Conservation (phyloP, 2,797 vertebrate species). For the Ctenopoma kingsleyae region DNA sequence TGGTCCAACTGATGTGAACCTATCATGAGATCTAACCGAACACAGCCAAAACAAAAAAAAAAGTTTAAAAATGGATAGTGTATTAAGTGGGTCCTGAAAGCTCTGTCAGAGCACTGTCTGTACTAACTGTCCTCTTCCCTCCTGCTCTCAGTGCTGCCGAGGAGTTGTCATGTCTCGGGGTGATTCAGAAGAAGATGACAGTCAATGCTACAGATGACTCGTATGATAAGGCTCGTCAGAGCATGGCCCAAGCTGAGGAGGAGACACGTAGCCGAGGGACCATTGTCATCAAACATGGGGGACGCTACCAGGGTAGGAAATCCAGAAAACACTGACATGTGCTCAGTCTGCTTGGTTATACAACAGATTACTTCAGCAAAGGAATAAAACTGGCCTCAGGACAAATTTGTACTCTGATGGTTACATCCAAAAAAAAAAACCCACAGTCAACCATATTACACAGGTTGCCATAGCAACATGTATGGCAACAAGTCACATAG, state of each 20-base stretch:
- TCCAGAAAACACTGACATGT: background rate
- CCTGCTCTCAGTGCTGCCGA: constrained; percentile 49
- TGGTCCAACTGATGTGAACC: background rate
- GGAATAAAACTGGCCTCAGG: constrained; percentile 46
- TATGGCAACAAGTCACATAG: constrained; percentile 52
- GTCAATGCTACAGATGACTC: constrained; percentile 94
- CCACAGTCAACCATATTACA: constrained; percentile 56
- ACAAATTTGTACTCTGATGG: constrained; percentile 51
- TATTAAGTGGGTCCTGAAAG: constrained; percentile 4
- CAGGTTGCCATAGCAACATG: constrained; percentile 56
- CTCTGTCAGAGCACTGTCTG: constrained; percentile 18
- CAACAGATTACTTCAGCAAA: constrained; percentile 33
- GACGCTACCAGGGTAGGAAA: constrained; percentile 86
- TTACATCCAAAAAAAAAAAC: constrained; percentile 11
- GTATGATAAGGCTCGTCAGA: constrained; percentile 93
- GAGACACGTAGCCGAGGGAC: constrained; percentile 91
- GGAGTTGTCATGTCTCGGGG: constrained; percentile 77
- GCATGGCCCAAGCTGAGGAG: constrained; percentile 93
- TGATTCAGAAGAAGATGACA: constrained; percentile 94
- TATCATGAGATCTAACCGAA: background rate
- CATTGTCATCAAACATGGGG: constrained; percentile 93
- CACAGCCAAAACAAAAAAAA: background rate
- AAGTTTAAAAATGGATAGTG: background rate
- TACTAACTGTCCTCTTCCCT: background rate
- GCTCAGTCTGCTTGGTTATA: constrained; percentile 29